These are phyloP conservation scores for Ptilodon capucinus DNA, from an alignment of 2,888 invertebrate genomes.

Conservation along the genomic window DNA sequence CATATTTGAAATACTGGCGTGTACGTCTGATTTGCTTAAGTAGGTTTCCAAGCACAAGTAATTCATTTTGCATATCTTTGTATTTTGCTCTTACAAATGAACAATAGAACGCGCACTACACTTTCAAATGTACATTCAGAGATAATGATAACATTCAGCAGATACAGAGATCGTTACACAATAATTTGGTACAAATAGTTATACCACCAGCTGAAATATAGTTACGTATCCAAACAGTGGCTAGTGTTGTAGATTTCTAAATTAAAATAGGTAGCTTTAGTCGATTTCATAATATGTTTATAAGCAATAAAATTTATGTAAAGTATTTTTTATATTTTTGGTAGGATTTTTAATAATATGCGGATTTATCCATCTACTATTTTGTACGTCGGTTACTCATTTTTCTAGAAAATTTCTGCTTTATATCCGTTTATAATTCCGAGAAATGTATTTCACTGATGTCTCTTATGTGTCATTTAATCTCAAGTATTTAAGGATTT, in stretches of 20 bases:
- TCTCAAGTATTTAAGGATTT: too few relatives aligned
- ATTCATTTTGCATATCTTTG: not conserved
- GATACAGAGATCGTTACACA: constrained; percentile 28
- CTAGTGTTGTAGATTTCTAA: constrained; percentile 10
- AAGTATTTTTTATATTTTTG: constrained; percentile 2
- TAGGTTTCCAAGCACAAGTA: too few relatives aligned
- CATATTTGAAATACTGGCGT: too few relatives aligned
- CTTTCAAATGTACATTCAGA: constrained; percentile 14
- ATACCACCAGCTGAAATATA: constrained; percentile 6
- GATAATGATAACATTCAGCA: constrained; percentile 24
- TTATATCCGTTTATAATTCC: too few relatives aligned
- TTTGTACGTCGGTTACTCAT: not conserved
- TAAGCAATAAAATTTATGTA: too few relatives aligned
- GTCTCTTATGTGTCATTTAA: too few relatives aligned
- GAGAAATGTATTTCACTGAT: too few relatives aligned
- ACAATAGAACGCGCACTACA: constrained; percentile 4
- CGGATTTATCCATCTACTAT: too few relatives aligned
- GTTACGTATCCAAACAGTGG: constrained; percentile 21
- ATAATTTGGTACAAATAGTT: constrained; percentile 21
- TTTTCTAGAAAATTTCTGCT: too few relatives aligned
- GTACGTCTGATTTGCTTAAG: too few relatives aligned
- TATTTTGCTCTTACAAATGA: constrained; percentile 19
- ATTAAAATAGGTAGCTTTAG: constrained; percentile 9
- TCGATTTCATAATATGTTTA: too few relatives aligned
- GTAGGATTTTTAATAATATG: too few relatives aligned